Evolutionary conservation across 2,797 vertebrate species (phyloP).

Genomic region (Neomorphus geoffroyi): DNA sequence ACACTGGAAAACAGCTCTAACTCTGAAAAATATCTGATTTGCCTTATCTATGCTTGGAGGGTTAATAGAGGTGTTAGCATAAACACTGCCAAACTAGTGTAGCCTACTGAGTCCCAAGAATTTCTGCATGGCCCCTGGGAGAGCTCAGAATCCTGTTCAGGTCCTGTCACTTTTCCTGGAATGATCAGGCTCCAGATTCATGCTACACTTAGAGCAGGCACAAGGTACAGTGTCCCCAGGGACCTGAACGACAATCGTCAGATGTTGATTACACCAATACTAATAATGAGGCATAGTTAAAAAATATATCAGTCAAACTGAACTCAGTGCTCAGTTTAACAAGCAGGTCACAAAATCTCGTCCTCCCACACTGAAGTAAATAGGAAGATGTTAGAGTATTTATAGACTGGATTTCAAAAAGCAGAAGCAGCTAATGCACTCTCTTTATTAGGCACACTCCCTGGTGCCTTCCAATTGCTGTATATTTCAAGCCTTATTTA

Average conservation of each 20-base stretch:
- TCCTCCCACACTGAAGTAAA: slow-evolving; percentile 23
- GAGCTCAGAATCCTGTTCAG: neutral
- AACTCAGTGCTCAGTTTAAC: slow-evolving; percentile 20
- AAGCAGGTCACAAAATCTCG: neutral
- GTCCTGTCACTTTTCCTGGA: neutral
- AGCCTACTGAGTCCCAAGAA: neutral
- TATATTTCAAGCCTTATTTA: slow-evolving; percentile 65
- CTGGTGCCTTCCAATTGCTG: slow-evolving; percentile 45
- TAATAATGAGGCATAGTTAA: neutral
- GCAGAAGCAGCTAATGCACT: slow-evolving; percentile 49
- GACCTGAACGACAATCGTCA: neutral
- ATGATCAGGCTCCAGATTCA: neutral
- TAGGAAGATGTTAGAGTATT: slow-evolving; percentile 49
- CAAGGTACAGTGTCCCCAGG: neutral
- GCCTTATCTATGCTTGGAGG: neutral
- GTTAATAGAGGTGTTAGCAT: neutral
- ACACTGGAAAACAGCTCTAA: neutral
- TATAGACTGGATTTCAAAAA: slow-evolving; percentile 46
- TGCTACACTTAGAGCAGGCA: neutral
- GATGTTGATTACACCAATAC: neutral
- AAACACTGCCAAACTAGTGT: neutral
- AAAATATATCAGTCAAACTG: neutral
- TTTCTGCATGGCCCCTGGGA: neutral
- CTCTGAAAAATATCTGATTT: neutral
- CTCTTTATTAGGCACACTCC: slow-evolving; percentile 51